Conservation (phyloP, 2,888 invertebrate genomes). For the Synanthedon formicaeformis region DNA sequence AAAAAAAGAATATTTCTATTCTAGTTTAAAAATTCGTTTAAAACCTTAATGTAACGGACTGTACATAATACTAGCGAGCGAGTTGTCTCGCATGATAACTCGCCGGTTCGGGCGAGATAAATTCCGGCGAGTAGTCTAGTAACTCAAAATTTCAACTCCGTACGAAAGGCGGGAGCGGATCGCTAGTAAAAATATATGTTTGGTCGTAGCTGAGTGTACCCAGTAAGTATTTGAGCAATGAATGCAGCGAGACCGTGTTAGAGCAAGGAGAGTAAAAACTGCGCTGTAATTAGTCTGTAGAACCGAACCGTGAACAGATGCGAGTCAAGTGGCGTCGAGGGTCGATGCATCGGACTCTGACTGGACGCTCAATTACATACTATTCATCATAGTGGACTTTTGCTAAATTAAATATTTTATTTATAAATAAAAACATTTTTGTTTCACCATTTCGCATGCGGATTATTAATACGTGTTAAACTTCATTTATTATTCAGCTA, state of each 20-base stretch:
- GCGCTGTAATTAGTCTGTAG: conserved; percentile 56
- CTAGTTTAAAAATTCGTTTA: no score
- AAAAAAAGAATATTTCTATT: background rate
- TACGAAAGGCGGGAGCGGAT: conserved; percentile 9
- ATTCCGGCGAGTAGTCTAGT: no score
- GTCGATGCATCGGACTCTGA: conserved; percentile 3
- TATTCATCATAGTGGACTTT: background rate
- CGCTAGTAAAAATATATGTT: no score
- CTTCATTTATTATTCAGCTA: no score
- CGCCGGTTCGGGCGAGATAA: no score
- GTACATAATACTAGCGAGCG: no score
- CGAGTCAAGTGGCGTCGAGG: conserved; percentile 21
- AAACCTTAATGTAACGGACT: no score
- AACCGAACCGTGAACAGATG: conserved; percentile 47
- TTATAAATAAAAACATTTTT: background rate
- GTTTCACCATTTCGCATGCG: no score
- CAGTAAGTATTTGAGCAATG: background rate
- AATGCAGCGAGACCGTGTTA: conserved; percentile 24
- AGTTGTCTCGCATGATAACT: no score
- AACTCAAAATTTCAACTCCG: conserved; percentile 23
- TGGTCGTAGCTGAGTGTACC: no score
- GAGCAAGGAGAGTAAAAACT: conserved; percentile 46
- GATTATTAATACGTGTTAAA: no score
- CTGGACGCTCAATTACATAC: conserved; percentile 1
- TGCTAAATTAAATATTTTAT: background rate